A percentile compares a stretch with the other conserved stretches of the same genome.
Conservation (phyloP, 2,113 vertebrate species). For the Elephas maximus region DNA sequence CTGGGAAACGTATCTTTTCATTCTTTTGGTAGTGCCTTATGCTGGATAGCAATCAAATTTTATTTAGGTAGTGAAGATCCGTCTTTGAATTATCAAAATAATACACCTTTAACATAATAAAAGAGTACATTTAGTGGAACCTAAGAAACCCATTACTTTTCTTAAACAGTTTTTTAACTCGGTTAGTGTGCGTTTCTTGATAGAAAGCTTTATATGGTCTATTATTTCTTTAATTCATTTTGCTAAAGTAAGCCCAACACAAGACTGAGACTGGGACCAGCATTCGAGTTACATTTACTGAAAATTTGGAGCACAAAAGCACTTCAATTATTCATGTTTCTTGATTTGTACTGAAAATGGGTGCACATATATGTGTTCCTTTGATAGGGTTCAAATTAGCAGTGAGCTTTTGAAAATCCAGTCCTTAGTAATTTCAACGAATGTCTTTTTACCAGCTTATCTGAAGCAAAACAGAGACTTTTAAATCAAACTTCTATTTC, state of each 20-base stretch:
- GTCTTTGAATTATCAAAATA: conserved; percentile 43
- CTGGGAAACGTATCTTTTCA: background rate
- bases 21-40: conserved; percentile 29
- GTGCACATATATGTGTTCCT: conserved; percentile 62
- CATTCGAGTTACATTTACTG: conserved; percentile 74
- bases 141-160: conserved; percentile 53
- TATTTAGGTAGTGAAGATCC: conserved; percentile 32
- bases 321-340: conserved; percentile 77
- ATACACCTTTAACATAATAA: background rate
- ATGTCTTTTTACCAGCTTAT: conserved; percentile 81
- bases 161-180: conserved; percentile 17
- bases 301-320: conserved; percentile 79
- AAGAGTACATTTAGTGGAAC: background rate
- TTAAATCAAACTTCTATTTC: conserved; percentile 83
- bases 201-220: conserved; percentile 66
- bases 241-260: conserved; percentile 65
- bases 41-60: background rate
- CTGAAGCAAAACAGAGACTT: conserved; percentile 80
- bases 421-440: conserved; percentile 70
- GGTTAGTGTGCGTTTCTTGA: conserved; percentile 58
- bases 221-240: conserved; percentile 78
- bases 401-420: conserved; percentile 73
- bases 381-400: conserved; percentile 82
- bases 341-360: conserved; percentile 76
- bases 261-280: conserved; percentile 31